phyloP scores from a whole-genome alignment of 2,113 vertebrate species.

The Nyctibius bracteatus region DNA sequence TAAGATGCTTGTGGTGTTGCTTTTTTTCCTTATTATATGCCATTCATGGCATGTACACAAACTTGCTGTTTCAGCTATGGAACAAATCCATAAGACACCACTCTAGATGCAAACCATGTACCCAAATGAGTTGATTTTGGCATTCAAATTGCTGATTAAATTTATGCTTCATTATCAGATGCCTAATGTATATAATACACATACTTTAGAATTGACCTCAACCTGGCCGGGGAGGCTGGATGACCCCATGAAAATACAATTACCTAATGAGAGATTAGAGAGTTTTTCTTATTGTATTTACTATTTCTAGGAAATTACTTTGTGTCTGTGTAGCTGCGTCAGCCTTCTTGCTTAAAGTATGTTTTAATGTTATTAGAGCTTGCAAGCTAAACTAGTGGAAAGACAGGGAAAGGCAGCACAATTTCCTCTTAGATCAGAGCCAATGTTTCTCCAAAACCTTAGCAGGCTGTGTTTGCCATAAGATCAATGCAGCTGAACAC shows the following conservation, averaged over 20 bases:
- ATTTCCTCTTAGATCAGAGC: slow-evolving; percentile 60
- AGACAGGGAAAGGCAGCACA: slow-evolving; percentile 53
- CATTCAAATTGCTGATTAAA: slow-evolving; percentile 45
- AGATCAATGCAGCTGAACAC: slow-evolving; percentile 64
- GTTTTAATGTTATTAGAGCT: slow-evolving; percentile 57
- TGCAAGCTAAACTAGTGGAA: slow-evolving; percentile 55
- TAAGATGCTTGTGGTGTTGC: neutral
- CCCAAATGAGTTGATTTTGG: slow-evolving; percentile 62
- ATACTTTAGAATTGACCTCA: slow-evolving; percentile 65
- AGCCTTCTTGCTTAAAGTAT: slow-evolving; percentile 11
- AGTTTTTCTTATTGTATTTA: slow-evolving; percentile 65
- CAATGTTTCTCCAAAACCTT: slow-evolving; percentile 59
- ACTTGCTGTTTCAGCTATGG: slow-evolving; percentile 2
- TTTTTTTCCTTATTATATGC: neutral
- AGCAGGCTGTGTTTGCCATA: slow-evolving; percentile 7
- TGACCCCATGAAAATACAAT: slow-evolving; percentile 62
- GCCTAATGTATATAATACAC: slow-evolving; percentile 30
- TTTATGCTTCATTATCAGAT: slow-evolving; percentile 63
- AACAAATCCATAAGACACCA: slow-evolving; percentile 32
- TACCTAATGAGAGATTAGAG: slow-evolving; percentile 51
- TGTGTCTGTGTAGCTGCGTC: slow-evolving; percentile 15
- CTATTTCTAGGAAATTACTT: slow-evolving; percentile 63
- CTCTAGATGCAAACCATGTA: slow-evolving; percentile 35
- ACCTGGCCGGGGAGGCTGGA: slow-evolving; percentile 4
- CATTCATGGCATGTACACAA: neutral